A percentile compares a stretch with the other conserved stretches of the same genome.
phyloP scores from a whole-genome alignment of 2,797 vertebrate species.

The Lepilemur septentrionalis region DNA sequence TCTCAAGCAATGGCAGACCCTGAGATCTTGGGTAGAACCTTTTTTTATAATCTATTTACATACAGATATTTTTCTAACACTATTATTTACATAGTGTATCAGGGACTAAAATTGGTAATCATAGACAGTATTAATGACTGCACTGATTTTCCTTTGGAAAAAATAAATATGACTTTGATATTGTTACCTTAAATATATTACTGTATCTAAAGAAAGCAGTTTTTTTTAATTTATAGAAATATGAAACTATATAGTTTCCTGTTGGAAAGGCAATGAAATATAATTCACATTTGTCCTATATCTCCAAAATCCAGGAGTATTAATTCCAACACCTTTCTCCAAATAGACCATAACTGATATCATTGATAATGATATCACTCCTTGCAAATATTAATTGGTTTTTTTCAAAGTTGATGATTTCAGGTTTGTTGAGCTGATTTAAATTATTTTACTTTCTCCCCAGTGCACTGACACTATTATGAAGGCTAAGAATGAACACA shows the following conservation, averaged over 20 bases:
- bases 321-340: neutral
- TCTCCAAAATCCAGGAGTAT: neutral
- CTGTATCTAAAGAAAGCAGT: neutral
- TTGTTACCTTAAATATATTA: neutral
- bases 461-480: neutral
- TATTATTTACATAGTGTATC: slow-evolving; percentile 54
- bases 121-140: neutral
- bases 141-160: slow-evolving; percentile 22
- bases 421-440: neutral
- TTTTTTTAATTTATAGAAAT: neutral
- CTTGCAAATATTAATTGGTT: neutral
- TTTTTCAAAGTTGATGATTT: neutral
- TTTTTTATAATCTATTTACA: slow-evolving; percentile 57
- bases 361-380: neutral
- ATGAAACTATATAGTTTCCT: neutral
- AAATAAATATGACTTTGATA: neutral
- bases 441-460: neutral
- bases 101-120: slow-evolving; percentile 35
- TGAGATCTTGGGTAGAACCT: slow-evolving; percentile 37
- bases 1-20: slow-evolving; percentile 42
- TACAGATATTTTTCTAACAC: neutral
- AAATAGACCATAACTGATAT: neutral
- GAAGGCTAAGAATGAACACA: neutral
- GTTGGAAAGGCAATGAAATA: neutral
- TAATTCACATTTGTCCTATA: neutral